Evolutionary conservation across 1,140 invertebrate genomes (phyloP).

Genomic region (Drosophila sucinea): DNA sequence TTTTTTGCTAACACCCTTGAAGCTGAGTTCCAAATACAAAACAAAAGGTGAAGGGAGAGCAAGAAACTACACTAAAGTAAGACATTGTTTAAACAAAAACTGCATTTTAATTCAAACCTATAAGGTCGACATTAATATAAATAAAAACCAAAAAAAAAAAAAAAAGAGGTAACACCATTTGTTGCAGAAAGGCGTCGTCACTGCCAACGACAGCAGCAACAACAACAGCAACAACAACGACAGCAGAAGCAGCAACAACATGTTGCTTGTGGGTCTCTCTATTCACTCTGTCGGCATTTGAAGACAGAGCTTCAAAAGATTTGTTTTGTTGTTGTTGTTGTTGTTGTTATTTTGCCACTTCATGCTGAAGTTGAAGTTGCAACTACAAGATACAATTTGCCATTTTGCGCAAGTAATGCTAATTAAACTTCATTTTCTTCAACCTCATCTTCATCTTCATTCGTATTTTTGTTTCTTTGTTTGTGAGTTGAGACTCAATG

Average conservation of each 20-base stretch:
- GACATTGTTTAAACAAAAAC: background rate
- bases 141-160: conserved; percentile 49
- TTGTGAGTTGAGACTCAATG: conserved; percentile 35
- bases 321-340: conserved; percentile 18
- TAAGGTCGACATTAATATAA: conserved; percentile 49
- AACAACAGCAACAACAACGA: conserved; percentile 29
- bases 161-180: conserved; percentile 3
- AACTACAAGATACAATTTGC: conserved; percentile 71
- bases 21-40: background rate
- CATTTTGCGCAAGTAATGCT: conserved; percentile 81
- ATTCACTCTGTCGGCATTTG: conserved; percentile 32
- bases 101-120: conserved; percentile 10
- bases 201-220: conserved; percentile 23
- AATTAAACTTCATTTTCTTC: conserved; percentile 80
- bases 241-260: conserved; percentile 26
- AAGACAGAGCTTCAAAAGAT: conserved; percentile 22
- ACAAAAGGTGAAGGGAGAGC: background rate
- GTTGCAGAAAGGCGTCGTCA: conserved; percentile 4
- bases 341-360: conserved; percentile 37
- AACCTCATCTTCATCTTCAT: conserved; percentile 66
- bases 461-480: conserved; percentile 46
- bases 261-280: conserved; percentile 7
- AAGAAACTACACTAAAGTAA: background rate
- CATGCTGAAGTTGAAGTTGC: conserved; percentile 19
- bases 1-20: background rate